Conservation (phyloP, 2,797 vertebrate genomes). For the Brachyalestes nurse region DNA sequence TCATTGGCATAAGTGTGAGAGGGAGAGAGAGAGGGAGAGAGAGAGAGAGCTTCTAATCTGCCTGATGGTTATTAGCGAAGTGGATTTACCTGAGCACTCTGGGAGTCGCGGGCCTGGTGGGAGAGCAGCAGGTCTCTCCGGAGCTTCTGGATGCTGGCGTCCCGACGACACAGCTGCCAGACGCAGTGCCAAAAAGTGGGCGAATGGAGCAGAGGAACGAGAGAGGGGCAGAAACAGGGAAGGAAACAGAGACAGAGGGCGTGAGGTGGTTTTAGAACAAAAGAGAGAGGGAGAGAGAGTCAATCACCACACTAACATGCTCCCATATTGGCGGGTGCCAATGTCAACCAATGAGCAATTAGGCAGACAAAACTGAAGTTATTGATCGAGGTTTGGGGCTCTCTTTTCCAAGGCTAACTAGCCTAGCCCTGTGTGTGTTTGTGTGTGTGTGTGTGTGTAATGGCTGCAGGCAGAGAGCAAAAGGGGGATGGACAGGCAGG, state of each 20-base stretch:
- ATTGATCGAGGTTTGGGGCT: conserved; percentile 78
- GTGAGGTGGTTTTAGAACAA: conserved; percentile 63
- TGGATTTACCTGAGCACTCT: conserved; percentile 81
- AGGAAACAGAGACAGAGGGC: conserved; percentile 62
- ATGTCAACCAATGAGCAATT: conserved; percentile 88
- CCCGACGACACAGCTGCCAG: conserved; percentile 70
- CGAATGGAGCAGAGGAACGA: conserved; percentile 67
- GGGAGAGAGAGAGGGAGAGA: conserved; percentile 1
- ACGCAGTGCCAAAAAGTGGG: conserved; percentile 62
- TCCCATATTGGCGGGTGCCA: conserved; percentile 77
- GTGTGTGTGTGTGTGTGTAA: conserved; percentile 55
- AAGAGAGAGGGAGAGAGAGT: conserved; percentile 68
- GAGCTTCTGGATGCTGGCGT: conserved; percentile 71
- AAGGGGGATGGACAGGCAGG: conserved; percentile 58
- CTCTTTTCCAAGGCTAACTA: conserved; percentile 77
- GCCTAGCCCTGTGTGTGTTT: conserved; percentile 76
- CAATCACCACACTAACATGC: conserved; percentile 72
- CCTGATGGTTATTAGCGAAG: conserved; percentile 71
- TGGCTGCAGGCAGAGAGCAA: background rate
- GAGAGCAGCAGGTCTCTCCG: conserved; percentile 67
- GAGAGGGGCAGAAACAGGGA: conserved; percentile 66
- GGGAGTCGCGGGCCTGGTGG: conserved; percentile 77
- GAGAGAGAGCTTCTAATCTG: conserved; percentile 68
- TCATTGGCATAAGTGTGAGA: conserved; percentile 66
- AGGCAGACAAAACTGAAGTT: conserved; percentile 84